Evolutionary conservation across 1,140 invertebrate genomes (phyloP).

Genomic region (Berghia stephanieae): DNA sequence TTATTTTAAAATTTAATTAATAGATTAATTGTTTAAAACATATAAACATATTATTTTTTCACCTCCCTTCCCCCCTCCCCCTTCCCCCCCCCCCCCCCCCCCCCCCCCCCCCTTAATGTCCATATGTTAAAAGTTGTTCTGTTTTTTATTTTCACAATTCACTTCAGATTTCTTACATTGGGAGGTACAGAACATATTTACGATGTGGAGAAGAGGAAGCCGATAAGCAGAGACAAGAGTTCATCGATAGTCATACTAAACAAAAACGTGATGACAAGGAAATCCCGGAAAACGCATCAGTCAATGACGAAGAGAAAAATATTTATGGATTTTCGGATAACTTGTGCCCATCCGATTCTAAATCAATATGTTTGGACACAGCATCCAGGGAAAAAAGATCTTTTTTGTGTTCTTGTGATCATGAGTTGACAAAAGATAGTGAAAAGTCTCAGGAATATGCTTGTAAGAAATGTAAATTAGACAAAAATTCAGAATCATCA

Average conservation of each 20-base stretch:
- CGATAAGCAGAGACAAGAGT: conserved; percentile 29
- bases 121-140: neutral
- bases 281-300: neutral
- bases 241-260: conserved; percentile 27
- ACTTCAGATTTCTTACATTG: conserved; percentile 34
- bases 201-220: neutral
- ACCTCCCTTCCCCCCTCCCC: too few relatives aligned
- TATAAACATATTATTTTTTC: too few relatives aligned
- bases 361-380: neutral
- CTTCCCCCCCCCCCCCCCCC: too few relatives aligned
- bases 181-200: conserved; percentile 25
- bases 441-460: too few relatives aligned
- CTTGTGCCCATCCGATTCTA: too few relatives aligned
- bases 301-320: neutral
- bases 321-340: neutral
- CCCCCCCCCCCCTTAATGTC: too few relatives aligned
- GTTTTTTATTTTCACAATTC: neutral
- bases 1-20: too few relatives aligned
- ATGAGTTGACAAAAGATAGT: too few relatives aligned
- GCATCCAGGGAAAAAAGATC: neutral
- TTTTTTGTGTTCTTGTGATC: neutral
- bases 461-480: too few relatives aligned
- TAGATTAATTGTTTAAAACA: too few relatives aligned
- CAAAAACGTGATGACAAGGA: neutral
- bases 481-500: too few relatives aligned